phyloP scores from a whole-genome alignment of 2,113 vertebrate species.

The Cyprinodon tularosa region DNA sequence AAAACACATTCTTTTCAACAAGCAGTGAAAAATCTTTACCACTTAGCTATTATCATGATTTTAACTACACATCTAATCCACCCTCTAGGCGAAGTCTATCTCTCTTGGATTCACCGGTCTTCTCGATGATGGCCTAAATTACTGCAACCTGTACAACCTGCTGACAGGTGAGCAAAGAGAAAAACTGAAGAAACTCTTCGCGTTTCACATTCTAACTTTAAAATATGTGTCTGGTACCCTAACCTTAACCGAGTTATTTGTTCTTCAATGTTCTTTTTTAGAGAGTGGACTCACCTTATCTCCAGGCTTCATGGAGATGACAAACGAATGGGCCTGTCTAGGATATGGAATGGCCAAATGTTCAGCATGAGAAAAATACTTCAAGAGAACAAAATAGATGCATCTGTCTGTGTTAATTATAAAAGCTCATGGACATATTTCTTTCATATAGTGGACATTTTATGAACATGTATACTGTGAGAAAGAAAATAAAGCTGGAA shows the following conservation, averaged over 20 bases:
- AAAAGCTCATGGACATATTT: not conserved
- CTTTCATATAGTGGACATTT: not conserved
- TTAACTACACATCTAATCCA: not conserved
- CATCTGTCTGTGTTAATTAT: not conserved
- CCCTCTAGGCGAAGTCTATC: not conserved
- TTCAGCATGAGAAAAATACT: conserved; percentile 8
- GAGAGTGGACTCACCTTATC: conserved; percentile 62
- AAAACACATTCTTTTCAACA: not conserved
- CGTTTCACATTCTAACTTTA: not conserved
- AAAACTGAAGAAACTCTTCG: not conserved
- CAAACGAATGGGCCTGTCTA: conserved; percentile 69
- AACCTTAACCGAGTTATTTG: not conserved
- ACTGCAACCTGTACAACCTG: conserved; percentile 65
- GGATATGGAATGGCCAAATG: conserved; percentile 43
- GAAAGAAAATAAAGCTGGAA: not conserved
- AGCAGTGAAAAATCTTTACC: not conserved
- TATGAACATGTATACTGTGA: no score
- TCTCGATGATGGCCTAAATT: conserved; percentile 67
- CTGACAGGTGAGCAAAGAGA: conserved; percentile 7
- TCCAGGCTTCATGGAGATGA: conserved; percentile 59
- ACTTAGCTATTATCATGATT: not conserved
- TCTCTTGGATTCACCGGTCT: conserved; percentile 47
- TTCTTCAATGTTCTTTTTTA: conserved; percentile 17
- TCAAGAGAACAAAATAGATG: not conserved
- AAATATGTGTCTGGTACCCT: not conserved